Evolutionary conservation across 2,113 vertebrate genomes (phyloP), one percentile per base, ranked within the genome.

Genomic region (Salvator merianae): DNA sequence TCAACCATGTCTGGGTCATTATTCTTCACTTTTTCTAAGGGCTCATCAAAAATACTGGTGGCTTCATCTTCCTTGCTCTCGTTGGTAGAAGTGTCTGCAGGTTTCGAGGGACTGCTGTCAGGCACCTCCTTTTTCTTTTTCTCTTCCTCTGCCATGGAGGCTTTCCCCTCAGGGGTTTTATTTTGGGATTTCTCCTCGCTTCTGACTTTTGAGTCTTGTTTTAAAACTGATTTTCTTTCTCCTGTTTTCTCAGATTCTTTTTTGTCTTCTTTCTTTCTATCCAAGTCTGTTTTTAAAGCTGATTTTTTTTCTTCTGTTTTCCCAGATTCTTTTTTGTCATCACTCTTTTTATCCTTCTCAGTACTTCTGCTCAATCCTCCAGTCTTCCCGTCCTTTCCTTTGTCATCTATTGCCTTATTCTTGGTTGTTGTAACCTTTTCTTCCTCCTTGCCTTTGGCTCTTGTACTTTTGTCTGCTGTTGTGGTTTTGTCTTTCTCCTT

Each of bases 21-120:
- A 91, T 94, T 96, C 76, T 93, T 95, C 90, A 99, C 97, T 81
- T 94, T 96, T 88, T 99, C 97, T 50, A 99, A 95, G 7, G 97
- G 96, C 91, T 99, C 98, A 0, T 99, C 98, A 13, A 98, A 99
- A 86, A 99, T 98, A 93, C 97, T 98, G 5, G 97, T 93, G 7
- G 97, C 96, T 81, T 96, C 96, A 0, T 95, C 94, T 0, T 95
- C 97, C 80, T 92, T 93, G 4, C 96, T 96, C 0, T 90, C 93
- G 30, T 94, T 93, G 0, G 90, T 28, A 0, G 88, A 72, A 28
- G 75, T 91, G 28, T 90, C 69, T 0, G 83, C 10, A 47, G 90
- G 20, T 65, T 89, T 87, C 92, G 93, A 26, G 20, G 93, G 75
- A 77, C 92, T 93, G 9, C 84, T n/a, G 69, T 90, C 76, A 0